A percentile compares a stretch with the other conserved stretches of the same genome.
Evolutionary conservation across 2,888 invertebrate genomes (phyloP).

Genomic region (Xestoiulus laeticollis): DNA sequence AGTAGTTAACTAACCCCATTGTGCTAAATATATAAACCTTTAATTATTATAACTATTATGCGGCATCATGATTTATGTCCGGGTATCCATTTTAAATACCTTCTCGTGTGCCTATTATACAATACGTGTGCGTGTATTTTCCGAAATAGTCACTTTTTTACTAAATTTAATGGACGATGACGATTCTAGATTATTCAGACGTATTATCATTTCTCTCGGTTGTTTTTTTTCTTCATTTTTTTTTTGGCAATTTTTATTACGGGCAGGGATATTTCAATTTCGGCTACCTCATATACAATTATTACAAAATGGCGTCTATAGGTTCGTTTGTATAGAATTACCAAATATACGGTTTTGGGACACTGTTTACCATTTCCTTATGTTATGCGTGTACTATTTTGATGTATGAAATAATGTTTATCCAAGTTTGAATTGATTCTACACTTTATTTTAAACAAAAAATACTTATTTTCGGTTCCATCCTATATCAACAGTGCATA

Average conservation of each 20-base stretch:
- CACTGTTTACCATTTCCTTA: background rate
- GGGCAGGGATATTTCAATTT: background rate
- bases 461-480: background rate
- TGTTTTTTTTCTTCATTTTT: too few relatives aligned
- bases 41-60: background rate
- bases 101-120: background rate
- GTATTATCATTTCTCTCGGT: background rate
- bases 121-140: background rate
- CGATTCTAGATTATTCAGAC: background rate
- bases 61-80: background rate
- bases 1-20: background rate
- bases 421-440: background rate
- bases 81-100: background rate
- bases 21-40: background rate
- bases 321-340: background rate
- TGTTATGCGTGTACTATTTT: background rate
- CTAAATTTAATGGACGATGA: background rate
- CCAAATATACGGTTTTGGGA: background rate
- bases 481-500: background rate
- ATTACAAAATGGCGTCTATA: slow-evolving; percentile 12
- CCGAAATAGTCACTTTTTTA: background rate
- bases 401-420: background rate
- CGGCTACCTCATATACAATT: background rate
- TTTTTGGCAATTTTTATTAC: background rate
- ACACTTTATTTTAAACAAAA: background rate